A percentile compares a stretch with the other conserved stretches of the same genome.
Evolutionary conservation across 1,140 invertebrate species (phyloP).

Genomic region (Mactra quadrangularis): DNA sequence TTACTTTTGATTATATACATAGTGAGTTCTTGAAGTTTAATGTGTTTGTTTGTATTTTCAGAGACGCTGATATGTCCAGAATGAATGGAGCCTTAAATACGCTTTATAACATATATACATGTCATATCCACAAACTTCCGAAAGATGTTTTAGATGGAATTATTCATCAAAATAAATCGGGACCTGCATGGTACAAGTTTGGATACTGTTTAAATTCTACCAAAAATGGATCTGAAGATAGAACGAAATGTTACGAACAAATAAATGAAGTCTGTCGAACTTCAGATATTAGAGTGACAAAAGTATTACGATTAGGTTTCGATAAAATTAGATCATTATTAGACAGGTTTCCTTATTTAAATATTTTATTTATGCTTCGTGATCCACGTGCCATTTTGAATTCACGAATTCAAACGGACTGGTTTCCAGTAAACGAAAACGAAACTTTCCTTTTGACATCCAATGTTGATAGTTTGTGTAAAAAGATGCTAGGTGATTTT

Average conservation of each 20-base stretch:
- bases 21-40: too few relatives aligned
- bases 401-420: background rate
- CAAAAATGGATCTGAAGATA: background rate
- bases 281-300: background rate
- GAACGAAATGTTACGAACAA: background rate
- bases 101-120: background rate
- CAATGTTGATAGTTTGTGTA: background rate
- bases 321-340: background rate
- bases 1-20: too few relatives aligned
- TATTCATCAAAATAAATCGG: background rate
- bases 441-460: background rate
- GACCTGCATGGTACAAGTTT: background rate
- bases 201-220: constrained; percentile 1
- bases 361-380: background rate
- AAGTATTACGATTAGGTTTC: constrained; percentile 2
- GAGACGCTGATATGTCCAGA: too few relatives aligned
- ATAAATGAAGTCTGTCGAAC: background rate
- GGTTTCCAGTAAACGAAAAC: background rate
- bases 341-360: background rate
- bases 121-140: background rate
- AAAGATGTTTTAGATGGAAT: background rate
- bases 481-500: too few relatives aligned
- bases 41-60: too few relatives aligned
- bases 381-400: constrained; percentile 9
- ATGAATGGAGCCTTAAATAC: background rate